Conservation (phyloP, 2,888 invertebrate genomes). For the Eupithecia abbreviata region DNA sequence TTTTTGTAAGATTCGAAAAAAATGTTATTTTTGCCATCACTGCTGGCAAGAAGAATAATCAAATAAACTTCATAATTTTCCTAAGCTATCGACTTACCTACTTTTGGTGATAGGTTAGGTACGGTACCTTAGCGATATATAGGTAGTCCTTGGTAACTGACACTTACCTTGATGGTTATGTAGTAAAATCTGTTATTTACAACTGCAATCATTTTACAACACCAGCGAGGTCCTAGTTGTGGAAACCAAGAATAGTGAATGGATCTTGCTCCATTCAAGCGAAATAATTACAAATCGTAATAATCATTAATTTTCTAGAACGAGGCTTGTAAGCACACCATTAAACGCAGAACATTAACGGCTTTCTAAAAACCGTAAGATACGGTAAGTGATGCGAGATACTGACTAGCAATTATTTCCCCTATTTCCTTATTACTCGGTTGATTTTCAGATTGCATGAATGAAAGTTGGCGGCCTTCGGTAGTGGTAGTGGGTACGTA, state of each 20-base stretch:
- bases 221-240: conserved; percentile 8
- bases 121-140: not conserved
- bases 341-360: conserved; percentile 9
- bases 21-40: not conserved
- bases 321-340: conserved; percentile 14
- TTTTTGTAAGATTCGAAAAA: not conserved
- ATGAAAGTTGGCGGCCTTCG: conserved; percentile 83
- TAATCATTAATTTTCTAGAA: conserved; percentile 20
- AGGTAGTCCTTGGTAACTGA: not conserved
- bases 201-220: conserved; percentile 9
- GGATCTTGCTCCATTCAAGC: conserved; percentile 20
- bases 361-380: conserved; percentile 34
- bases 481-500: conserved; percentile 59
- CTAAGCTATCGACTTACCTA: not conserved
- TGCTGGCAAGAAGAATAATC: not conserved
- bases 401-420: conserved; percentile 35
- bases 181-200: conserved; percentile 15
- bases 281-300: conserved; percentile 26
- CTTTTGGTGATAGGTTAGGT: not conserved
- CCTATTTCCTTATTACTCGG: conserved; percentile 43
- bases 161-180: not conserved
- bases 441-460: conserved; percentile 61
- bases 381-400: conserved; percentile 30
- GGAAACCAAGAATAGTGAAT: conserved; percentile 19
- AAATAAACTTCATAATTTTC: not conserved